Base-by-base conservation (phyloP, 2,888 invertebrate genomes). In the Polydrusus cervinus region DNA sequence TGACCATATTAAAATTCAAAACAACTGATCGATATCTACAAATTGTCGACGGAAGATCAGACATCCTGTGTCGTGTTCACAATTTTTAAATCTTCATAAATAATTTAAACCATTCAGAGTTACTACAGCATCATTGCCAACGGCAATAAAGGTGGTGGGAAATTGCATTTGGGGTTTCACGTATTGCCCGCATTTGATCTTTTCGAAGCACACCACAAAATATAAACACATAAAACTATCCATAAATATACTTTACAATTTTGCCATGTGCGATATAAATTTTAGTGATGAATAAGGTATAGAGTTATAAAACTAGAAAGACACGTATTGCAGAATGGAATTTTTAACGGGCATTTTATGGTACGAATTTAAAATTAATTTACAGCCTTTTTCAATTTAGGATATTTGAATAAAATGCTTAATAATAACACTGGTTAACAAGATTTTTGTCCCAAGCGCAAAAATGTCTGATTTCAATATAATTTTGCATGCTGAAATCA, bases 191-290 rank as follows among this genome's bases (percentile, higher is more conserved):
- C 51, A 30, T 49, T 13, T 66, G n/a, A 66, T 60, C 60, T 62
- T 61, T 62, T 43, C 40, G 34, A 43, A 34, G 16, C 2, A 62
- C 18, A 62, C 40, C n/a, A 62, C 25, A 30, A 45, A 62, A 82
- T 80, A 83, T 82, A 84, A 84, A 83, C 84, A 82, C 83, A 84
- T 85, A 85, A 85, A 85, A 85, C 84, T 78, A 78, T 81, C 80
- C 82, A 83, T 85, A 85, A 85, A 85, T 85, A 40, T 40, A 85
- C 85, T 85, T 86, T 85, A 86, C 85, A 85, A 86, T 86, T 86
- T 85, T 82, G 85, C 83, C 85, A 84, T 85, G 85, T 85, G 80
- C 81, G 82, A 82, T 83, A 84, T 84, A 83, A 83, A 82, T 80
- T 68, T 75, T 71, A 77, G 79, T 80, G n/a, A 84, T 85, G 84